Evolutionary conservation across 2,797 vertebrate species (phyloP).

Genomic region (Malurus splendens): DNA sequence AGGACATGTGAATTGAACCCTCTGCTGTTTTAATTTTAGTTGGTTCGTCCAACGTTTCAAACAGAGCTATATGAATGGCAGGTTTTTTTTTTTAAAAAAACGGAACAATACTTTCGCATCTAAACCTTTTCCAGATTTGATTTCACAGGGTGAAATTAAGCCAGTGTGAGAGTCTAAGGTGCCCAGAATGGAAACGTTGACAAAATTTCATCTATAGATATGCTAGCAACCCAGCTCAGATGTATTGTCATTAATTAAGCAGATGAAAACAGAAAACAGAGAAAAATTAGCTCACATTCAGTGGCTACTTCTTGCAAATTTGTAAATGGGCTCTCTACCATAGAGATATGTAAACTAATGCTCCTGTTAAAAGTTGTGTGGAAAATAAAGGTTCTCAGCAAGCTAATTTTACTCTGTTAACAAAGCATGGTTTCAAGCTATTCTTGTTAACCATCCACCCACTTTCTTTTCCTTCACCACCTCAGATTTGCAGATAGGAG

Average conservation of each 20-base stretch:
- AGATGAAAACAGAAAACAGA: slow-evolving; percentile 57
- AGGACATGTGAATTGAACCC: not conserved
- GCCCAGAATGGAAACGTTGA: slow-evolving; percentile 25
- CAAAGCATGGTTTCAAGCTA: slow-evolving; percentile 64
- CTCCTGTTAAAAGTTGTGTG: slow-evolving; percentile 45
- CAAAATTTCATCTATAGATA: not conserved
- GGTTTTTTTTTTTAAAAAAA: not conserved
- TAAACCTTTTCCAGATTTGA: not conserved
- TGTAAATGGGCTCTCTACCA: slow-evolving; percentile 42
- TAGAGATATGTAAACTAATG: slow-evolving; percentile 57
- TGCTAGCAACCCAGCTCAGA: not conserved
- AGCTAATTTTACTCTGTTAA: slow-evolving; percentile 70
- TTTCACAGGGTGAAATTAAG: not conserved
- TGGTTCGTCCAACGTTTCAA: not conserved
- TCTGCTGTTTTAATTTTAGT: not conserved
- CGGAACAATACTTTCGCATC: not conserved
- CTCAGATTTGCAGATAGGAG: slow-evolving; percentile 63
- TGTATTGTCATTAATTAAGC: slow-evolving; percentile 20
- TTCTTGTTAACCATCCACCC: slow-evolving; percentile 57
- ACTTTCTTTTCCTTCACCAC: slow-evolving; percentile 66
- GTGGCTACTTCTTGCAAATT: slow-evolving; percentile 42
- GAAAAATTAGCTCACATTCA: slow-evolving; percentile 54
- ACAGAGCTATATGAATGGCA: not conserved
- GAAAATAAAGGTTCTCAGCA: slow-evolving; percentile 65
- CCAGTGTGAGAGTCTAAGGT: not conserved